Percentiles rank a stretch among this genome's conserved stretches.
Evolutionary conservation across 1,140 invertebrate genomes (phyloP).

Genomic region (Drosophila teissieri): DNA sequence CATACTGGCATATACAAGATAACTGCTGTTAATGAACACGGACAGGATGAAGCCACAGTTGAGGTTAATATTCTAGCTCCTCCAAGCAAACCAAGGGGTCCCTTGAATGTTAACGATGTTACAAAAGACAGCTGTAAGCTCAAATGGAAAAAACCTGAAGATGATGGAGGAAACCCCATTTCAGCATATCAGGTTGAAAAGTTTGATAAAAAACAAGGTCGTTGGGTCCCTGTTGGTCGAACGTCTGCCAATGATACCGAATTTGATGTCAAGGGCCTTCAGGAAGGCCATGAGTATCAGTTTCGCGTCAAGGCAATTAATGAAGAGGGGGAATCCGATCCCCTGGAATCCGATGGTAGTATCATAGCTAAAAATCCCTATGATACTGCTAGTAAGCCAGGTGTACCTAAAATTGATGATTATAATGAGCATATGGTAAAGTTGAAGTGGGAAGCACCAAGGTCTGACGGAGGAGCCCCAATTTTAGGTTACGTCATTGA

Average conservation of each 20-base stretch:
- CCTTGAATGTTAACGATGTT: slow-evolving; percentile 96
- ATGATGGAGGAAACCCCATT: slow-evolving; percentile 98
- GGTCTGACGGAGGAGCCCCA: slow-evolving; percentile 95
- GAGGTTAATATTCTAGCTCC: slow-evolving; percentile 95
- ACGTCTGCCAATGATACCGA: slow-evolving; percentile 90
- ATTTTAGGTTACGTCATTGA: slow-evolving; percentile 98
- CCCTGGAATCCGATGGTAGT: slow-evolving; percentile 94
- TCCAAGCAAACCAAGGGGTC: slow-evolving; percentile 94
- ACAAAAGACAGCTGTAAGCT: slow-evolving; percentile 95
- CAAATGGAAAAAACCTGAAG: slow-evolving; percentile 98
- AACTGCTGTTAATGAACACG: slow-evolving; percentile 95
- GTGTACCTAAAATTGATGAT: slow-evolving; percentile 94
- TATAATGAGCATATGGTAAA: slow-evolving; percentile 97
- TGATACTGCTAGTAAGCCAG: slow-evolving; percentile 93
- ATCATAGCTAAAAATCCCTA: slow-evolving; percentile 86
- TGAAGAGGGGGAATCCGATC: slow-evolving; percentile 98
- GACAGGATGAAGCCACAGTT: slow-evolving; percentile 96
- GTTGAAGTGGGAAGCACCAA: slow-evolving; percentile 96
- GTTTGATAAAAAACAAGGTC: slow-evolving; percentile 95
- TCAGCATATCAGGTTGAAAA: slow-evolving; percentile 99
- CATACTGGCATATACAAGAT: slow-evolving; percentile 97
- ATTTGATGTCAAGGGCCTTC: slow-evolving; percentile 95
- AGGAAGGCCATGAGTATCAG: slow-evolving; percentile 97
- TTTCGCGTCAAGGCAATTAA: slow-evolving; percentile 99
- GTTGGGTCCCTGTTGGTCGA: slow-evolving; percentile 96